phyloP scores from a whole-genome alignment of 2,113 vertebrate genomes.

The Hylia prasina region DNA sequence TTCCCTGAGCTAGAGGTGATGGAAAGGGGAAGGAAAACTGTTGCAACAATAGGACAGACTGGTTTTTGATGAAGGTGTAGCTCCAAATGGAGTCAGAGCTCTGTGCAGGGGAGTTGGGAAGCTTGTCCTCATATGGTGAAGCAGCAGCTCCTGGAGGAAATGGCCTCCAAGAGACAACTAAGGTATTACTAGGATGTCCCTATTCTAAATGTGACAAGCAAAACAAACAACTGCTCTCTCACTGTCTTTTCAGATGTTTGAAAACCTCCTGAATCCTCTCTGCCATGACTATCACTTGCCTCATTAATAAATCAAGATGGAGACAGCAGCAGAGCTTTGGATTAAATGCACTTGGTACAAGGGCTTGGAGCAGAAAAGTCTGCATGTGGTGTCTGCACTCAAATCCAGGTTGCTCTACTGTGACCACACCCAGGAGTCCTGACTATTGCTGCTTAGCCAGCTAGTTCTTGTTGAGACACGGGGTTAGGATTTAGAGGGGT shows the following conservation, averaged over 20 bases:
- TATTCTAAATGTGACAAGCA: background rate
- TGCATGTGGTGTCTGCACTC: background rate
- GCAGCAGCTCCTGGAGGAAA: background rate
- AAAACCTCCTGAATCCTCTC: background rate
- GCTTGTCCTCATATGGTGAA: accelerated
- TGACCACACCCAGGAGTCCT: background rate
- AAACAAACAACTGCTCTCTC: background rate
- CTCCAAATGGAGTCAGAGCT: background rate
- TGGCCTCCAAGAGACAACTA: background rate
- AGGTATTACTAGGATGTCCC: background rate
- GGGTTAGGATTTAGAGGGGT: too few species aligned
- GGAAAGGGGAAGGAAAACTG: background rate
- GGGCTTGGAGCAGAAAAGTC: background rate
- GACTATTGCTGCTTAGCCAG: background rate
- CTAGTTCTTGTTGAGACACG: background rate
- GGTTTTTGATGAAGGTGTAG: accelerated
- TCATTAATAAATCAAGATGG: background rate
- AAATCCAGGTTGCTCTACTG: background rate
- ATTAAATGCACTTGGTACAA: background rate
- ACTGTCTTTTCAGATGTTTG: background rate
- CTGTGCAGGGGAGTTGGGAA: background rate
- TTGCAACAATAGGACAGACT: background rate
- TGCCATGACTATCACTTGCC: accelerated
- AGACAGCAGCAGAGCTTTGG: background rate
- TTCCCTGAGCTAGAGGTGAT: background rate